These are phyloP conservation scores for Calypte anna DNA, from an alignment of 2,113 vertebrate genomes.

Conservation along the genomic window DNA sequence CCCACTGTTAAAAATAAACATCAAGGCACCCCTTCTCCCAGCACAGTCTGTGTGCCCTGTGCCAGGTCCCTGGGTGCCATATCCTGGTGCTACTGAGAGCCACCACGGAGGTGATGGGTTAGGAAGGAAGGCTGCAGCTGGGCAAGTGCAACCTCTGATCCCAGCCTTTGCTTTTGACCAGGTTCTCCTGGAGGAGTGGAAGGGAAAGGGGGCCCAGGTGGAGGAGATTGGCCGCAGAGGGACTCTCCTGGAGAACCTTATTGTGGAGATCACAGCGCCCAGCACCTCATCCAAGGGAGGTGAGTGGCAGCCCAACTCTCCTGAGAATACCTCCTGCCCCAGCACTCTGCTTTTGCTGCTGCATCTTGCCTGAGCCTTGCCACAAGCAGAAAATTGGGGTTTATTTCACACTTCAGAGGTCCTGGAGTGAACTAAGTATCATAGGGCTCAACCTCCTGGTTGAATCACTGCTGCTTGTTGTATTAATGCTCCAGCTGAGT, in stretches of 20 bases:
- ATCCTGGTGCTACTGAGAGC: not conserved
- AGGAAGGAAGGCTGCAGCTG: accelerated
- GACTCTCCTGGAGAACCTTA: constrained; percentile 88
- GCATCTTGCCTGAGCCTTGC: not conserved
- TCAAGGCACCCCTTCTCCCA: not conserved
- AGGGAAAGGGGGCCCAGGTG: constrained; percentile 80
- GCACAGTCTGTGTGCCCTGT: accelerated
- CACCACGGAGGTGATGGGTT: accelerated
- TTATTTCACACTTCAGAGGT: not conserved
- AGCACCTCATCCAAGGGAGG: constrained; percentile 83
- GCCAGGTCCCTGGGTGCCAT: not conserved
- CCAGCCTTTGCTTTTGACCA: constrained; percentile 48
- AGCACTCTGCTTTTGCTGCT: not conserved
- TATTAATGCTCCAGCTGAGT: accelerated
- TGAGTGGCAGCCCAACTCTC: not conserved
- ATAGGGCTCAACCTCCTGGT: accelerated
- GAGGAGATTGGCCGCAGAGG: constrained; percentile 88
- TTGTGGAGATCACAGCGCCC: constrained; percentile 90
- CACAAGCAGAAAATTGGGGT: not conserved
- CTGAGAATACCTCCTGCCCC: not conserved
- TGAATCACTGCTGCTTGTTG: accelerated
- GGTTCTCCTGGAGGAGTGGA: constrained; percentile 89
- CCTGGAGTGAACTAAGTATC: accelerated
- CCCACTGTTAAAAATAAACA: not conserved
- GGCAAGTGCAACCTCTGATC: accelerated